phyloP scores from a whole-genome alignment of 2,113 vertebrate species.

The Limnothrissa miodon region DNA sequence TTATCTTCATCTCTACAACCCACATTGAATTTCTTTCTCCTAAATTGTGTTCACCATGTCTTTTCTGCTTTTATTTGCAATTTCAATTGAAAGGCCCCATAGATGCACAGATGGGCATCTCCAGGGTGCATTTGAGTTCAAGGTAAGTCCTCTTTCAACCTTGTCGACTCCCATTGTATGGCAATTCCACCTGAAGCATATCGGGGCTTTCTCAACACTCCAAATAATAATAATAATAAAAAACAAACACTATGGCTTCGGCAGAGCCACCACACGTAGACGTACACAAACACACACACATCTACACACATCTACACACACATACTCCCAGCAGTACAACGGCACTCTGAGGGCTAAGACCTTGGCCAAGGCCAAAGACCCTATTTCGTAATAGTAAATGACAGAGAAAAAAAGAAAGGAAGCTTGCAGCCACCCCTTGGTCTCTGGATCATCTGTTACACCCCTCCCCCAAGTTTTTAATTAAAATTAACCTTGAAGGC shows the following conservation, averaged over 20 bases:
- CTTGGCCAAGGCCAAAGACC: not conserved
- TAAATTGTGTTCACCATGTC: conserved; percentile 70
- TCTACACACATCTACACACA: conserved; percentile 1
- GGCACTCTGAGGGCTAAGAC: not conserved
- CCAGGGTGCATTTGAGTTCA: conserved; percentile 74
- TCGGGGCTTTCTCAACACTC: conserved; percentile 22
- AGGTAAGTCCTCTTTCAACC: conserved; percentile 73
- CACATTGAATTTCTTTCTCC: conserved; percentile 68
- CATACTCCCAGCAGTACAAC: not conserved
- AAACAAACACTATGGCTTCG: not conserved
- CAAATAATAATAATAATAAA: conserved; percentile 14
- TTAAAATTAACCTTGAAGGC: not conserved
- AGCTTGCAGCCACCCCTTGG: not conserved
- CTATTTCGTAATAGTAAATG: not conserved
- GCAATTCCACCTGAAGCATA: conserved; percentile 41
- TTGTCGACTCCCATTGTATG: conserved; percentile 65
- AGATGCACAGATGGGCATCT: conserved; percentile 82
- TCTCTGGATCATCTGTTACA: not conserved
- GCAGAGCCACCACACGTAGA: conserved; percentile 15
- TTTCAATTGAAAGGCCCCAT: conserved; percentile 78
- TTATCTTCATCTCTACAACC: conserved; percentile 77
- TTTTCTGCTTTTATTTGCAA: conserved; percentile 75
- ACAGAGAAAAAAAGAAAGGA: not conserved
- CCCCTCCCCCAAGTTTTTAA: not conserved
- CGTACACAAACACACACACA: conserved; percentile 26